Base-by-base conservation (phyloP, 2,888 invertebrate genomes). In the Limnephilus auricula region DNA sequence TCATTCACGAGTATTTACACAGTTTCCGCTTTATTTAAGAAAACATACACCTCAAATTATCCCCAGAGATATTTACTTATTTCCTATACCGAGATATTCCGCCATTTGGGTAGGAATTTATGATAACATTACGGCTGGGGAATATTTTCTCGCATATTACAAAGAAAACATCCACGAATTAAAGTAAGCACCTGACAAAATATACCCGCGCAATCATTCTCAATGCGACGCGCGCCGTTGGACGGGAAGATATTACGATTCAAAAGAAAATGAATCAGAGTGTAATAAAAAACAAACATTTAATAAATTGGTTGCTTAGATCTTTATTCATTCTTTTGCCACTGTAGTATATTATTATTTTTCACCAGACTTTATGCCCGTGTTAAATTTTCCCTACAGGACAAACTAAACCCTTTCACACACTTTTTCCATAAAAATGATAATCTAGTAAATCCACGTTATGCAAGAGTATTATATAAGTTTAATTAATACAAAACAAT, bases 121-220 rank as follows among this genome's bases (percentile, higher is more conserved):
- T 85, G 45, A 85, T 85, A 85, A 45, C 40, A 37, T 25, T 65
- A 15, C 34, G 40, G 13, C 30, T 37, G 85, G 45, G 10, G 40
- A 85, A n/a, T 85, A 45, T 85, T 85, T 85, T 85, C 30, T 25
- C 37, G 34, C 82, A 10, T 65, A n/a, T 65, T 65, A 65, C 25
- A 65, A 25, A 65, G 65, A 65, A 65, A 65, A 65, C 65, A 65
- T 25, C 0, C 50, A 50, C 18, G 65, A 9, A 65, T 65, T 65
- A 65, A 25, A n/a, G 65, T n/a, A 65, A 65, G 65, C 65, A 65
- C 65, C 65, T 65, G 65, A 65, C 6, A 65, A 25, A n/a, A 65
- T n/a, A 25, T 65, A 65, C 65, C 9, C 25, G 6, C 25, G 6
- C 65, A 65, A 25, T 65, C 25, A 25, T 65, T 65, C 65, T 65